Base-by-base conservation (phyloP, 2,797 vertebrate genomes). In the Leptodactylus fallax region DNA sequence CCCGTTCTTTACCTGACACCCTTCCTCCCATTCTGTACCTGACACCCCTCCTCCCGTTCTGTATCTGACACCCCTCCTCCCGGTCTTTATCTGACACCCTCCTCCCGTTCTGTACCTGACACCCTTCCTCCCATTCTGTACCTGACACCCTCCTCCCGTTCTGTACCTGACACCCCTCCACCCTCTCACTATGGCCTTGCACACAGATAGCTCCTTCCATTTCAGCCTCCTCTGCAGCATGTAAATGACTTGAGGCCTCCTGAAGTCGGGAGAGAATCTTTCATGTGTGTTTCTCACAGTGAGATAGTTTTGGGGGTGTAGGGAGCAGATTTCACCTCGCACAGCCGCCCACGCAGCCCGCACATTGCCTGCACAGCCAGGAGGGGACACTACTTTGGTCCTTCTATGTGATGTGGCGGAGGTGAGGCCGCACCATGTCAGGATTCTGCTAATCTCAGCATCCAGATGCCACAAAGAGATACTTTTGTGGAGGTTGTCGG, bases 281-380 rank as follows among this genome's bases (percentile, higher is more conserved):
- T 61, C 71, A 76, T 76, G 60, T 76, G 71, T 76, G 69, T 77
- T 74, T 85, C 51, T 63, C 71, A 77, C 55, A 63, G 51, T 14
- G 16, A 45, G 55, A 84, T 74, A 60, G 69, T 61, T 36, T 53
- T 16, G 23, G 36, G 84, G 14, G 83, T 69, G 83, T 53, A 63
- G 77, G 56, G 79, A 87, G 19, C 71, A 84, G 87, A 85, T 85
- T 80, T 85, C 63, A 79, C 63, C 82, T 79, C 45, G 53, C 63
- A 83, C 82, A 74, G n/a, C 71, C 87, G 47, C 87, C 87, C 65
- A 88, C 87, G 87, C 87, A 84, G 55, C 25, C 63, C 9, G 81
- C 80, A 60, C 72, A 10, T 74, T 78, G 87, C 65, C 51, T 47
- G 83, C 63, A 11, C 82, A 63, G 81, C n/a, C 23, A 76, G 82